Conservation (phyloP, 2,888 invertebrate genomes). For the Cheiracanthium punctorium region DNA sequence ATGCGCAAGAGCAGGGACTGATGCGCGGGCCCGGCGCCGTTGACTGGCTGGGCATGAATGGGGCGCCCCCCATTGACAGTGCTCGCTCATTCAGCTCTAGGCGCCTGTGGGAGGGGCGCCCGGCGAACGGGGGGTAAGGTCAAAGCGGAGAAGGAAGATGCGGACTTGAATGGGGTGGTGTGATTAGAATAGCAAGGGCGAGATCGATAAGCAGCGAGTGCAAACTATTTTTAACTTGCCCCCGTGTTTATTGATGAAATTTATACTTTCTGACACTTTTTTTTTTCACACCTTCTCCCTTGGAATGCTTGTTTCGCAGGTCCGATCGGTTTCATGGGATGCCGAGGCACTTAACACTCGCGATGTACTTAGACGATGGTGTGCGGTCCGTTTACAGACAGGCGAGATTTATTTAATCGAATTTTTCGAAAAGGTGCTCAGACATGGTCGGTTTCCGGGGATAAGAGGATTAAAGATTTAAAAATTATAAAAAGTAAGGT, state of each 20-base stretch:
- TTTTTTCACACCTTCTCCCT: too few relatives aligned
- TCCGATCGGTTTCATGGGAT: too few relatives aligned
- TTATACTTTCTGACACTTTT: background rate
- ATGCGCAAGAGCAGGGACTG: conserved; percentile 9
- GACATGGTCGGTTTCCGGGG: too few relatives aligned
- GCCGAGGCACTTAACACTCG: too few relatives aligned
- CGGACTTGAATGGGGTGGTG: background rate
- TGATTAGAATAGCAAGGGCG: conserved; percentile 7
- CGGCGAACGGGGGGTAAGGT: background rate
- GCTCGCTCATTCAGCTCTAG: background rate
- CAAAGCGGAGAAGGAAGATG: conserved; percentile 6
- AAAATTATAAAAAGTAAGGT: too few relatives aligned
- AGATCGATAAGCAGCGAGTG: background rate
- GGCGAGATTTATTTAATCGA: too few relatives aligned
- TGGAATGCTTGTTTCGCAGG: too few relatives aligned
- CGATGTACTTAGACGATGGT: too few relatives aligned
- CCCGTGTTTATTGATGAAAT: background rate
- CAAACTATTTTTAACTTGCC: conserved; percentile 4
- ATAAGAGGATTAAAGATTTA: too few relatives aligned
- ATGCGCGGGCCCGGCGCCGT: conserved; percentile 2
- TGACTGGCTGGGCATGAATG: conserved; percentile 16
- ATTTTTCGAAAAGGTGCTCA: too few relatives aligned
- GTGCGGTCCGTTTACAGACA: too few relatives aligned
- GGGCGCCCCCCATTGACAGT: conserved; percentile 15
- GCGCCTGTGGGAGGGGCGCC: conserved; percentile 13